These are phyloP conservation scores for Villa cingulata DNA, from an alignment of 2,888 invertebrate genomes.

Conservation along the genomic window DNA sequence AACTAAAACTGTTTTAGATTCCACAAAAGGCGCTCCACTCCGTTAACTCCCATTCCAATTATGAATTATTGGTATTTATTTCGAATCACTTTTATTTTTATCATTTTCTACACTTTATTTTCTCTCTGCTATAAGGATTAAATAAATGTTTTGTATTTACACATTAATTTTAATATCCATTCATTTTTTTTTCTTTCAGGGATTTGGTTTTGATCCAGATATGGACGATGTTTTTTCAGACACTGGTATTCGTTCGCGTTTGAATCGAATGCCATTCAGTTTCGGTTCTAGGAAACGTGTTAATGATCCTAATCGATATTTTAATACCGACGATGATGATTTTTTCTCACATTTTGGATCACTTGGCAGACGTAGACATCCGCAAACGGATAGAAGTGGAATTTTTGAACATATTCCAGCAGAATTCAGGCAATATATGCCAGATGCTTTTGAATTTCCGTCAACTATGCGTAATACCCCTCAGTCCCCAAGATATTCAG, in stretches of 20 bases:
- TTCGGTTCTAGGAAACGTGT: conserved; percentile 34
- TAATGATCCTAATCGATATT: conserved; percentile 25
- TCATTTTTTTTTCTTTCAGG: conserved; percentile 24
- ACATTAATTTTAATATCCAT: too few relatives aligned
- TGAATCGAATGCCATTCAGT: conserved; percentile 32
- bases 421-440: conserved; percentile 35
- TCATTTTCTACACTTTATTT: too few relatives aligned
- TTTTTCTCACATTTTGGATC: conserved; percentile 29
- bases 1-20: too few relatives aligned
- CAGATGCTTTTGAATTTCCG: conserved; percentile 27
- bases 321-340: conserved; percentile 27
- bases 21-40: too few relatives aligned
- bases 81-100: too few relatives aligned
- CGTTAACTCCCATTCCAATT: too few relatives aligned
- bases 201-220: conserved; percentile 25
- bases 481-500: conserved; percentile 5
- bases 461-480: conserved; percentile 1
- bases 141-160: too few relatives aligned
- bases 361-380: conserved; percentile 20
- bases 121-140: too few relatives aligned
- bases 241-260: conserved; percentile 29
- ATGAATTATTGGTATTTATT: too few relatives aligned
- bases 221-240: conserved; percentile 29
- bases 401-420: conserved; percentile 34
- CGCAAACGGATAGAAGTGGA: conserved; percentile 2